These are phyloP conservation scores for Falcunculus frontatus DNA, from an alignment of 2,113 vertebrate species.

Conservation along the genomic window DNA sequence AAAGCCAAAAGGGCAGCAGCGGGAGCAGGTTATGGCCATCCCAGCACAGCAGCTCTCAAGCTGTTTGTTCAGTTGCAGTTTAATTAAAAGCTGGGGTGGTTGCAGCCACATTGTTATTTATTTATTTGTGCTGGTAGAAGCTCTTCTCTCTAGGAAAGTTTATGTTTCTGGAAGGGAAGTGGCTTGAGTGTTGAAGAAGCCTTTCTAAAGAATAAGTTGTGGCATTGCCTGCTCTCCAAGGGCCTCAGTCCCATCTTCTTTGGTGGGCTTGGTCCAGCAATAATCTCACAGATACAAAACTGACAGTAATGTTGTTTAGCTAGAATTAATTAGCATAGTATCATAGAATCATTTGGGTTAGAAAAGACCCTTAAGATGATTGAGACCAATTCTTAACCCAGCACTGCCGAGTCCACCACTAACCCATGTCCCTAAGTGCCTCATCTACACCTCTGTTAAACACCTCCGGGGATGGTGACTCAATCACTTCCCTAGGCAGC, in stretches of 20 bases:
- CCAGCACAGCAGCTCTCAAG: neutral
- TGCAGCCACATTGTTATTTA: neutral
- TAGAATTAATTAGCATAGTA: neutral
- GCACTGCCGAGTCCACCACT: neutral
- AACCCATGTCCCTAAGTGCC: neutral
- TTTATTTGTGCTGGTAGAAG: neutral
- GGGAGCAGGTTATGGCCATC: neutral
- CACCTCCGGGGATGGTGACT: neutral
- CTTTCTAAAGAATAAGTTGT: neutral
- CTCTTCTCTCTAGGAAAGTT: neutral
- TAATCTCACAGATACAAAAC: neutral
- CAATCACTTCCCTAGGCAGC: neutral
- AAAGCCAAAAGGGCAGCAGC: constrained; percentile 35
- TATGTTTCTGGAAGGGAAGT: neutral
- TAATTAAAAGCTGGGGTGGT: constrained; percentile 27
- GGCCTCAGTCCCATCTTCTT: neutral
- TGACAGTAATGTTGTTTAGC: neutral
- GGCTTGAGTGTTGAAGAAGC: neutral
- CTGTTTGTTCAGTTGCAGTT: constrained; percentile 50
- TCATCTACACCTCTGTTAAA: neutral
- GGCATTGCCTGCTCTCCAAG: neutral
- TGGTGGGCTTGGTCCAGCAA: neutral
- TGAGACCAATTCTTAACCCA: rapidly evolving
- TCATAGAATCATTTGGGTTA: neutral
- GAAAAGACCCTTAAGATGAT: neutral